Conservation (phyloP, 2,113 vertebrate species). For the Gallinago paraguaiae region DNA sequence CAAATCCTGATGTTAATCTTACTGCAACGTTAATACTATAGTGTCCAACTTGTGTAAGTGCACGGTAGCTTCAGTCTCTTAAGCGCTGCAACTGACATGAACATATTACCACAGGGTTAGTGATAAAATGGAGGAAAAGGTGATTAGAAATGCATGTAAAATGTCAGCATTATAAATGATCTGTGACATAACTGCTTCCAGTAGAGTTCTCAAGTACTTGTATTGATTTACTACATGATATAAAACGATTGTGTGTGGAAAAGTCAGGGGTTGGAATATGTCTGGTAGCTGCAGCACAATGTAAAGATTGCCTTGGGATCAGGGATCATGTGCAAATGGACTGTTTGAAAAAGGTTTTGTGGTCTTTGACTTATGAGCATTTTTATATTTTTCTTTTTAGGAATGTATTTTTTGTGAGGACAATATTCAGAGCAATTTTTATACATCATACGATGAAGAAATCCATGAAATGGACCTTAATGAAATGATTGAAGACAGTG, state of each 20-base stretch:
- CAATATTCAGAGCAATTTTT: constrained; percentile 37
- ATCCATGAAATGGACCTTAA: constrained; percentile 80
- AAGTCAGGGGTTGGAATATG: neutral
- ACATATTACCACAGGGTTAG: neutral
- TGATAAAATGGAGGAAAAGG: neutral
- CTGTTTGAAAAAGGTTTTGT: neutral
- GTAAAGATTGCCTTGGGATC: neutral
- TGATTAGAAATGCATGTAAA: neutral
- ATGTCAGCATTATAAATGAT: neutral
- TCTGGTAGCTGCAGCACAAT: neutral
- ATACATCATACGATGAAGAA: constrained; percentile 73
- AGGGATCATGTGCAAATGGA: fast-evolving
- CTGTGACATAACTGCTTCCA: neutral
- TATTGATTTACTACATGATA: neutral
- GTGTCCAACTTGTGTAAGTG: neutral
- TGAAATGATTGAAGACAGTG: constrained; percentile 72
- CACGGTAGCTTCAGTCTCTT: neutral
- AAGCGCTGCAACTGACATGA: neutral
- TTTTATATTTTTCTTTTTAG: constrained; percentile 55
- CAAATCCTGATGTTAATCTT: neutral
- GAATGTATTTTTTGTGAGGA: constrained; percentile 89
- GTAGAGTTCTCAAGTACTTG: neutral
- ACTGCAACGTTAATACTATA: neutral
- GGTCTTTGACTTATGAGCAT: neutral
- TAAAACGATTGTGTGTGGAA: neutral